Conservation (phyloP, 2,888 invertebrate species). For the Erebia epiphron region DNA sequence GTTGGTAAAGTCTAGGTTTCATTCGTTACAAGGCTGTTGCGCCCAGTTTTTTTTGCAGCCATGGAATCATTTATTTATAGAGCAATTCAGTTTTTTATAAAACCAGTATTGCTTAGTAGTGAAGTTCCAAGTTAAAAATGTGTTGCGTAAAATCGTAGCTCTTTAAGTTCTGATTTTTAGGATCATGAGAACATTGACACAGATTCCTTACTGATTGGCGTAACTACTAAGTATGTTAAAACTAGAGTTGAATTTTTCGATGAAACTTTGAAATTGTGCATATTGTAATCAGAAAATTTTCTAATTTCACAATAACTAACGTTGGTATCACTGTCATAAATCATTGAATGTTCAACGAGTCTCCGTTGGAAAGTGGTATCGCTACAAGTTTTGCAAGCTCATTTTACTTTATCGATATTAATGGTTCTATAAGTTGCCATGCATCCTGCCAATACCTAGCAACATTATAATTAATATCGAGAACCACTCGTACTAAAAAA, state of each 20-base stretch:
- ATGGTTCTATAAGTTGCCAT: slow-evolving; percentile 47
- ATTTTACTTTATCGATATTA: slow-evolving; percentile 49
- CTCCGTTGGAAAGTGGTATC: slow-evolving; percentile 37
- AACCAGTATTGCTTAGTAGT: background rate
- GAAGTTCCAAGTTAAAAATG: background rate
- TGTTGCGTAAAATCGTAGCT: background rate
- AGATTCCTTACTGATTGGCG: background rate
- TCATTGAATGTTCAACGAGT: slow-evolving; percentile 19
- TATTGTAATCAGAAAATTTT: background rate
- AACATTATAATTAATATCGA: slow-evolving; percentile 11
- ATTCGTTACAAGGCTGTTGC: slow-evolving; percentile 41
- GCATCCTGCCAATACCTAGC: slow-evolving; percentile 46
- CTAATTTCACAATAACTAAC: slow-evolving; percentile 9
- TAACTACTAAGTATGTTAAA: background rate
- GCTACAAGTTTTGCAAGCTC: slow-evolving; percentile 31
- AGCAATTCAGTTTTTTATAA: slow-evolving; percentile 9
- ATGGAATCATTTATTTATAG: slow-evolving; percentile 18
- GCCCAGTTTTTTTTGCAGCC: slow-evolving; percentile 20
- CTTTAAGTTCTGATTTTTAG: background rate
- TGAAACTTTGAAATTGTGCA: background rate
- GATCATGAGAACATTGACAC: background rate
- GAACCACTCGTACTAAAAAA: no score
- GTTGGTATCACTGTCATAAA: background rate
- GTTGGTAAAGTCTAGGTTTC: slow-evolving; percentile 60
- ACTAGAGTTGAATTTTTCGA: no score